A percentile compares a stretch with the other conserved stretches of the same genome.
These are phyloP conservation scores for Ancistrus triradiatus DNA, from an alignment of 2,113 vertebrate genomes.

Conservation along the genomic window DNA sequence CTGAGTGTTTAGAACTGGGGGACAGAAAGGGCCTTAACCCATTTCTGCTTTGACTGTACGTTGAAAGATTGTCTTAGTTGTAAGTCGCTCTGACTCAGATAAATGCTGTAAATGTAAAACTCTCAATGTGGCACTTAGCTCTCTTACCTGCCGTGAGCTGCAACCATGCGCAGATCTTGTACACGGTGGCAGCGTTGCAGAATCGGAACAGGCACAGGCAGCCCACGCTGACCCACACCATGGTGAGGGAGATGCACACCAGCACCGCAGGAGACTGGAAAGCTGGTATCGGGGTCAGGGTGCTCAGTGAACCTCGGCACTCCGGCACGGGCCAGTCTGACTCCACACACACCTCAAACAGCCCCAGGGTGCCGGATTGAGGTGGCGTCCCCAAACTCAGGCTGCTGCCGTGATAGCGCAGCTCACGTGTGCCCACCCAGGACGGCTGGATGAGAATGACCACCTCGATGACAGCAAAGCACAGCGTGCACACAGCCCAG, in stretches of 20 bases:
- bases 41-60: no score
- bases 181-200: slow-evolving; percentile 76
- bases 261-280: slow-evolving; percentile 76
- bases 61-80: no score
- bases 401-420: slow-evolving; percentile 37
- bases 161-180: slow-evolving; percentile 80
- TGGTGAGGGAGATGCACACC: slow-evolving; percentile 72
- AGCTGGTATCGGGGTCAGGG: slow-evolving; percentile 71
- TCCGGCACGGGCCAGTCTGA: slow-evolving; percentile 65
- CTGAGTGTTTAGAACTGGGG: no score
- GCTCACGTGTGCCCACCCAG: slow-evolving; percentile 69
- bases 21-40: no score
- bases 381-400: slow-evolving; percentile 13
- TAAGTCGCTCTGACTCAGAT: no score
- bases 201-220: slow-evolving; percentile 74
- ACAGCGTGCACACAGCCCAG: slow-evolving; percentile 76
- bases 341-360: slow-evolving; percentile 77
- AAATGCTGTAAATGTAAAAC: no score
- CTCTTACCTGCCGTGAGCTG: slow-evolving; percentile 74
- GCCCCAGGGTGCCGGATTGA: slow-evolving; percentile 68
- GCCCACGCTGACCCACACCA: slow-evolving; percentile 73
- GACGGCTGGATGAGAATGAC: slow-evolving; percentile 77
- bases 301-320: slow-evolving; percentile 69
- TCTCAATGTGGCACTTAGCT: no score
- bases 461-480: slow-evolving; percentile 75